Evolutionary conservation across 2,888 invertebrate species (phyloP).

Genomic region (Tinea pellionella): DNA sequence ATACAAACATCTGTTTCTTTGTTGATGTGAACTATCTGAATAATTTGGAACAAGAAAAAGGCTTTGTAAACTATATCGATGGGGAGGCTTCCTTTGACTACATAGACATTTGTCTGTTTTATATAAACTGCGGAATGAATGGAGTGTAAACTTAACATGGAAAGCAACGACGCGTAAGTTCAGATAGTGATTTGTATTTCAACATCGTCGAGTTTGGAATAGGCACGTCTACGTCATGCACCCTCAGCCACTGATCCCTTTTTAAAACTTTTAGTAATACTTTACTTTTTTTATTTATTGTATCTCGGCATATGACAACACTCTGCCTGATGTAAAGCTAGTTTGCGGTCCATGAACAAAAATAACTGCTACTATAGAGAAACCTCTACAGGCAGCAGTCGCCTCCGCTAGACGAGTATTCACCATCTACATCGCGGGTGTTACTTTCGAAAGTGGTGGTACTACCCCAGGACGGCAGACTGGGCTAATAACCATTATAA

Average conservation of each 20-base stretch:
- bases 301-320: too few species aligned
- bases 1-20: not conserved
- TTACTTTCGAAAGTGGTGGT: too few species aligned
- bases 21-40: not conserved
- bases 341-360: too few species aligned
- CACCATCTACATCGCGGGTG: too few species aligned
- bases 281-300: too few species aligned
- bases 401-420: too few species aligned
- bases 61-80: not conserved
- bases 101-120: not conserved
- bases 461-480: too few species aligned
- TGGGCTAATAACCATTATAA: too few species aligned
- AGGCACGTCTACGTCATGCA: not conserved
- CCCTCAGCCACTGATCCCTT: not conserved
- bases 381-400: too few species aligned
- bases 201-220: not conserved
- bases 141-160: constrained; percentile 6
- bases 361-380: too few species aligned
- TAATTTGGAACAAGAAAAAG: not conserved
- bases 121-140: constrained; percentile 9
- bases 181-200: not conserved
- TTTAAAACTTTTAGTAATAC: not conserved
- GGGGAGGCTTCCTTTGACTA: not conserved
- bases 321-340: too few species aligned
- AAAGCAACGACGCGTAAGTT: constrained; percentile 5